Evolutionary conservation across 2,888 invertebrate genomes (phyloP).

Genomic region (Cenopis cana): DNA sequence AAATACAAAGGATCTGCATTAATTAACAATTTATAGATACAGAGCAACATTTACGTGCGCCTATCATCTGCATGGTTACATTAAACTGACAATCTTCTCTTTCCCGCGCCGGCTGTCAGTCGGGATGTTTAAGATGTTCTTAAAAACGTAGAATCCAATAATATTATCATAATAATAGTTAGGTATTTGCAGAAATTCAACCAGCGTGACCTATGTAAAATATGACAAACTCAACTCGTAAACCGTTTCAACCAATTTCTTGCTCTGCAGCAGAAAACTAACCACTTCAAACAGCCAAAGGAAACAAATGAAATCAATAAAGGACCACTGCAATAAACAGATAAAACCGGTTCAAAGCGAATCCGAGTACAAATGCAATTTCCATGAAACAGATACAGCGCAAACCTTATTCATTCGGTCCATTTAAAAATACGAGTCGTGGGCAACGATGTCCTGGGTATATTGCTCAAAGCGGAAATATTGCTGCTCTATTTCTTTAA

Average conservation of each 20-base stretch:
- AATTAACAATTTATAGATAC: too few relatives aligned
- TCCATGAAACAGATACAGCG: conserved; percentile 27
- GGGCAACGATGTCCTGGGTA: conserved; percentile 3
- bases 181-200: not conserved
- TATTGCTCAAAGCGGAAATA: not conserved
- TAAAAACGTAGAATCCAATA: too few relatives aligned
- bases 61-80: too few relatives aligned
- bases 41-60: too few relatives aligned
- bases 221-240: not conserved
- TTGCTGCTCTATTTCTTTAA: not conserved
- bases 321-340: conserved; percentile 13
- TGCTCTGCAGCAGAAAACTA: not conserved
- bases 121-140: too few relatives aligned
- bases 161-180: too few relatives aligned
- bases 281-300: not conserved
- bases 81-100: too few relatives aligned
- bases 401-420: conserved; percentile 29
- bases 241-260: not conserved
- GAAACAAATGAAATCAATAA: conserved; percentile 19
- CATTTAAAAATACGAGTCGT: conserved; percentile 38
- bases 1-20: too few relatives aligned
- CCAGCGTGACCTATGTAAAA: not conserved
- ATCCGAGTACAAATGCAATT: conserved; percentile 38
- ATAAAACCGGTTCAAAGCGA: conserved; percentile 33
- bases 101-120: too few relatives aligned